A percentile compares a stretch with the other conserved stretches of the same genome.
These are phyloP conservation scores for Andrena trimmerana DNA, from an alignment of 2,888 invertebrate species.

Conservation along the genomic window DNA sequence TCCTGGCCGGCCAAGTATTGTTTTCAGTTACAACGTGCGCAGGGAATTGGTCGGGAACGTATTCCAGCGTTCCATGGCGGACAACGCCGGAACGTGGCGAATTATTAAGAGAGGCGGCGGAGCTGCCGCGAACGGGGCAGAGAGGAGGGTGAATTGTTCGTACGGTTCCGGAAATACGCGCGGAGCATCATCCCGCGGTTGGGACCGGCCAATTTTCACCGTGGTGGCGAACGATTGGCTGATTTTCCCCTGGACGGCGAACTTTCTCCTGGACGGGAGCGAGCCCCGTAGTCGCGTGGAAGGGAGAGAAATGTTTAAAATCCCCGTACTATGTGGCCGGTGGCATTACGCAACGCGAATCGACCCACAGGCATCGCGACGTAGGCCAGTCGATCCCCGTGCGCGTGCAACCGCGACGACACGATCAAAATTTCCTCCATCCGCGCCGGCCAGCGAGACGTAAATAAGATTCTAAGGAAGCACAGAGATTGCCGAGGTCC, in stretches of 20 bases:
- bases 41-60: constrained; percentile 11
- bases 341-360: constrained; percentile 58
- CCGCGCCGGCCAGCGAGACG: background rate
- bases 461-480: background rate
- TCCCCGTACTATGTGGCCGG: constrained; percentile 32
- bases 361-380: constrained; percentile 36
- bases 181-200: background rate
- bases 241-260: constrained; percentile 63
- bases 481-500: background rate
- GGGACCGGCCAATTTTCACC: constrained; percentile 46
- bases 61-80: constrained; percentile 6
- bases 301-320: constrained; percentile 66
- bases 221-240: constrained; percentile 55
- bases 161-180: background rate
- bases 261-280: constrained; percentile 66
- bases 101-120: constrained; percentile 3
- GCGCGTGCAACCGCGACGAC: background rate
- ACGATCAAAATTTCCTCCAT: background rate
- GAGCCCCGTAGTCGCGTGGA: constrained; percentile 2
- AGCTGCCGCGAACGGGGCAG: background rate
- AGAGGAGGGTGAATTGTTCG: background rate
- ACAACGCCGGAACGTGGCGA: background rate
- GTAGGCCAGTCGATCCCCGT: constrained; percentile 41
- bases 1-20: constrained; percentile 13
- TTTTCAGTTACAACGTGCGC: constrained; percentile 31